phyloP scores from a whole-genome alignment of 2,888 invertebrate species.

The Andrena trimmerana region DNA sequence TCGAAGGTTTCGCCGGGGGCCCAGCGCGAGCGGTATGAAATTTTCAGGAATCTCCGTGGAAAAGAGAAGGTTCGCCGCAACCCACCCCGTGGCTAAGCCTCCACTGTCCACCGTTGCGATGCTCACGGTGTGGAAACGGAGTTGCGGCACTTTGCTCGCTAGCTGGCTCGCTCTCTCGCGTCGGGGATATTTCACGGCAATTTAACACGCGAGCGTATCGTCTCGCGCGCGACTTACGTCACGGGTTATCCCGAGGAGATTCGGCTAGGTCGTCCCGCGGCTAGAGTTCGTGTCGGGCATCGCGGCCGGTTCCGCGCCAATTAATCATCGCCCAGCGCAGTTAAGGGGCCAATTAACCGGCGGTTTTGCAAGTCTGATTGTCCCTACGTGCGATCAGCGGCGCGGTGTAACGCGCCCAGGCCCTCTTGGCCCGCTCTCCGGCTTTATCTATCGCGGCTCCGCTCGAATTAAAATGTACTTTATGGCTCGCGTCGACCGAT shows the following conservation, averaged over 20 bases:
- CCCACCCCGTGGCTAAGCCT: no score
- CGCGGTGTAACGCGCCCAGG: constrained; percentile 37
- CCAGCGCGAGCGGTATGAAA: constrained; percentile 9
- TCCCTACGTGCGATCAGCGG: constrained; percentile 64
- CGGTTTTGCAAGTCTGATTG: constrained; percentile 82
- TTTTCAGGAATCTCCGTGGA: constrained; percentile 32
- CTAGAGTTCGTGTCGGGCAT: constrained; percentile 34
- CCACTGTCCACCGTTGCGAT: no score
- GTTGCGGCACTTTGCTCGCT: no score
- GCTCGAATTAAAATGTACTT: constrained; percentile 75
- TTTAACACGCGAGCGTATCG: constrained; percentile 20
- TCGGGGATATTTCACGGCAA: constrained; percentile 38
- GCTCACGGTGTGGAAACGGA: no score
- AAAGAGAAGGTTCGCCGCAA: constrained; percentile 17
- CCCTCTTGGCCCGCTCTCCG: constrained; percentile 41
- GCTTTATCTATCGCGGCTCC: constrained; percentile 57
- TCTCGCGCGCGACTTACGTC: constrained; percentile 18
- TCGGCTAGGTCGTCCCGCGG: constrained; percentile 23
- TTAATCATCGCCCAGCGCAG: constrained; percentile 77
- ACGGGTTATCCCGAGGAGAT: constrained; percentile 31
- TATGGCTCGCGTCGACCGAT: constrained; percentile 75
- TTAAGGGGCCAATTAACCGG: constrained; percentile 79
- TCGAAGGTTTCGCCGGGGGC: constrained; percentile 9
- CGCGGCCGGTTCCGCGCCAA: constrained; percentile 69
- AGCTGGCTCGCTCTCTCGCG: neutral